Conservation (phyloP, 2,797 vertebrate species). For the Sphenopsis melanotis region DNA sequence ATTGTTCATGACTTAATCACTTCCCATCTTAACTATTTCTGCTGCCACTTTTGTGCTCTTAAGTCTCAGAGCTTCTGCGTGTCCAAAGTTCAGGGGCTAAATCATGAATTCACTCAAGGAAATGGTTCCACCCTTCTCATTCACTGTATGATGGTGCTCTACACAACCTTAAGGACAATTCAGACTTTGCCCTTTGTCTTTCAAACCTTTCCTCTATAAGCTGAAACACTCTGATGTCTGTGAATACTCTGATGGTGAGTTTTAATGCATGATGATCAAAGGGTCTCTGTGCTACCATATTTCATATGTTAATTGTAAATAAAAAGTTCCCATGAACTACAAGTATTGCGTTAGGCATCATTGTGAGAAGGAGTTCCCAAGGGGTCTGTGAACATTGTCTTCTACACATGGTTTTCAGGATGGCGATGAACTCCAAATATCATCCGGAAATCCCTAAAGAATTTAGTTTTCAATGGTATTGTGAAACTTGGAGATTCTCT, state of each 20-base stretch:
- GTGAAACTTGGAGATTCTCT: neutral
- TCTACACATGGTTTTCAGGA: neutral
- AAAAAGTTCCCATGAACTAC: neutral
- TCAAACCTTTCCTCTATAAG: constrained; percentile 1
- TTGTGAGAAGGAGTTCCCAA: neutral
- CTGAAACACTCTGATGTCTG: neutral
- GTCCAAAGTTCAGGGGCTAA: constrained; percentile 29
- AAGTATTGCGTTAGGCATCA: neutral
- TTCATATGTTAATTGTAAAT: neutral
- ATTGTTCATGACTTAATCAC: constrained; percentile 33
- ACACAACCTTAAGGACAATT: neutral
- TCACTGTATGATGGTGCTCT: neutral
- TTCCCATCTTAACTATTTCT: constrained; percentile 28
- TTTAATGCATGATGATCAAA: neutral
- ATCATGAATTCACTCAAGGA: constrained; percentile 6
- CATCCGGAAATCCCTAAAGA: neutral
- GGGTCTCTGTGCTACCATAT: neutral
- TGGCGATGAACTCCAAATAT: neutral
- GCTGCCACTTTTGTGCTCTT: neutral
- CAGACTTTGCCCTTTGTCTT: neutral
- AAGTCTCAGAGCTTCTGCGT: neutral
- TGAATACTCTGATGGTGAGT: neutral
- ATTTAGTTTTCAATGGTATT: neutral
- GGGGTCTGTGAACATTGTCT: neutral
- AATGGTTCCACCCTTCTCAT: constrained; percentile 23